A percentile compares a stretch with the other conserved stretches of the same genome.
Conservation (phyloP, 2,113 vertebrate species). For the Aplodontia rufa region DNA sequence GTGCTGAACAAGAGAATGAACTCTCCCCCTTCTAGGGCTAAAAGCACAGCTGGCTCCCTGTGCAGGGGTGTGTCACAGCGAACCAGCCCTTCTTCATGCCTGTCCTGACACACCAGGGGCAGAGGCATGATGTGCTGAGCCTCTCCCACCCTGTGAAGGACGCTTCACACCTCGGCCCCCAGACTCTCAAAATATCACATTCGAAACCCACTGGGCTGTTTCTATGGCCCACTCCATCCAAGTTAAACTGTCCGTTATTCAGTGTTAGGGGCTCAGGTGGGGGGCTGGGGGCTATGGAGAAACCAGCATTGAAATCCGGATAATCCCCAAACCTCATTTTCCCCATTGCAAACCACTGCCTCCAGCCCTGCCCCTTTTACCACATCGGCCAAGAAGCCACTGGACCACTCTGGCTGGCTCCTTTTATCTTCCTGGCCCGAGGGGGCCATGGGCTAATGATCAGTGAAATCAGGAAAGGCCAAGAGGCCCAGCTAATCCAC, state of each 20-base stretch:
- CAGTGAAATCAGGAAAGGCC: slow-evolving; percentile 77
- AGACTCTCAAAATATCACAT: slow-evolving; percentile 19
- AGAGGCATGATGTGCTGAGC: background rate
- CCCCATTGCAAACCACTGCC: slow-evolving; percentile 68
- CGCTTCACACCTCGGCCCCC: background rate
- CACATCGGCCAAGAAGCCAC: slow-evolving; percentile 66
- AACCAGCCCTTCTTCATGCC: background rate
- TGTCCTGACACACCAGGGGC: background rate
- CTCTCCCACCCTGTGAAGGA: background rate
- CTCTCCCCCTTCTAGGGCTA: background rate
- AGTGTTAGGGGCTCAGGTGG: slow-evolving; percentile 43
- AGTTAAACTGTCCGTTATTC: slow-evolving; percentile 38
- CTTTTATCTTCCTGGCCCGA: slow-evolving; percentile 79
- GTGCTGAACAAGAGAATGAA: background rate
- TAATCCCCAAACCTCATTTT: slow-evolving; percentile 81
- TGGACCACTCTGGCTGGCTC: slow-evolving; percentile 67
- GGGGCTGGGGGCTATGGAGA: slow-evolving; percentile 56
- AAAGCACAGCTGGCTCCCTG: background rate
- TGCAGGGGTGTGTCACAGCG: background rate
- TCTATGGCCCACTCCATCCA: background rate
- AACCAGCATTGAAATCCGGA: slow-evolving; percentile 66
- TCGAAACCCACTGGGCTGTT: background rate
- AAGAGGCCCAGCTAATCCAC: slow-evolving; percentile 79
- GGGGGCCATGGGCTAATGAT: slow-evolving; percentile 79
- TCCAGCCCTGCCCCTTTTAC: slow-evolving; percentile 65